Base-by-base conservation (phyloP, 2,888 invertebrate genomes). In the Chrysolina oricalcia region DNA sequence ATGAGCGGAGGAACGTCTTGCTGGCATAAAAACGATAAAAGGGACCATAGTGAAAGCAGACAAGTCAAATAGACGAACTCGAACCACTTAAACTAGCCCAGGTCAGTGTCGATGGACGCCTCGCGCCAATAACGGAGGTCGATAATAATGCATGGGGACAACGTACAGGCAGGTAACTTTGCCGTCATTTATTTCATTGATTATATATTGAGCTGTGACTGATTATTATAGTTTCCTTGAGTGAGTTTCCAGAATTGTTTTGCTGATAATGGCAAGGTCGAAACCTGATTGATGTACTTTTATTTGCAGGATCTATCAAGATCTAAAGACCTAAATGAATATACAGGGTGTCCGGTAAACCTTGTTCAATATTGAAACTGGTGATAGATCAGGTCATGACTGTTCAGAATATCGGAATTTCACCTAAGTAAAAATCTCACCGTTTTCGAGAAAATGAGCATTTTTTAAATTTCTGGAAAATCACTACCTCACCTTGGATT, bases 31-130 rank as follows among this genome's bases (percentile, higher is more conserved):
- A 73, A 40, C 62, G 53, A 62, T 40, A n/a, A 53, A 73, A 40
- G 23, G 59, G 59, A 43, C 63, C 65, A 48, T 66, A 75, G 74
- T 56, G 69, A 73, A 68, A 68, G 72, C 74, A 62, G 53, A 40
- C 21, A 73, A 56, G 35, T 59, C 75, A 70, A 72, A 75, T 76
- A 75, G 79, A 77, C 77, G 78, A 81, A 72, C 73, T 81, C 69
- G 2, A 74, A 69, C 77, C 71, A 72, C 73, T 81, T 71, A 3
- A 74, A 69, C 77, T 73, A 74, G 74, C 75, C 72, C 76, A 80
- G 81, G 80, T 81, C 80, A 80, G 81, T 78, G 77, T 80, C 80
- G 76, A 59, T 75, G 78, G 79, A 78, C 78, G 74, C 64, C 6
- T 46, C 10, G 13, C n/a, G 46, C 0, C 46, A 15, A 46, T 1